A percentile compares a stretch with the other conserved stretches of the same genome.
Conservation (phyloP, 2,113 vertebrate species). For the Aramus guarauna region DNA sequence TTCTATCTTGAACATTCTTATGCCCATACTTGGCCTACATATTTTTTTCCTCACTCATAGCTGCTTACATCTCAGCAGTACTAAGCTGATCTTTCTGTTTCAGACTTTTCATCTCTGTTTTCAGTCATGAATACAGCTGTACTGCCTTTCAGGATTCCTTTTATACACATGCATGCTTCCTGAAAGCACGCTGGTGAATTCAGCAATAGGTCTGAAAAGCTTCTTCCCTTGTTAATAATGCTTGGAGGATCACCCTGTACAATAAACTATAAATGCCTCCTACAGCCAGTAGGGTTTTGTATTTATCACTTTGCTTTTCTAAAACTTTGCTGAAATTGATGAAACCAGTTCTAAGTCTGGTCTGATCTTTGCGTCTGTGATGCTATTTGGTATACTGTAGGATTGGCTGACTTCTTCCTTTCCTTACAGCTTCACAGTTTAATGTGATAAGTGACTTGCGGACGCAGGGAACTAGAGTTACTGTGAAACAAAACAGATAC, state of each 20-base stretch:
- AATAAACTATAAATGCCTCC: background rate
- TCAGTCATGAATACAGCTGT: background rate
- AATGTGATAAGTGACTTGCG: background rate
- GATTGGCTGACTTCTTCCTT: background rate
- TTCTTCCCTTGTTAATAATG: fast-evolving
- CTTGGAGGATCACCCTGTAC: background rate
- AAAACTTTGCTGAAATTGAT: background rate
- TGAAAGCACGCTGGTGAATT: background rate
- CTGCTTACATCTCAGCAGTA: background rate
- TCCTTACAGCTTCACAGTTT: background rate
- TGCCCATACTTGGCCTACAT: background rate
- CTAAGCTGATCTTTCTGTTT: background rate
- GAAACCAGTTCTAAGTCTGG: background rate
- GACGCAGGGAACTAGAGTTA: background rate
- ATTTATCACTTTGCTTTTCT: background rate
- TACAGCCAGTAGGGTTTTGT: background rate
- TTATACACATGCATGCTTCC: background rate
- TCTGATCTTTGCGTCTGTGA: background rate
- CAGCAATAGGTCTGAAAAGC: background rate
- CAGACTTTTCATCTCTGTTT: background rate
- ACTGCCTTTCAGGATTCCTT: background rate
- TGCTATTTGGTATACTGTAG: background rate
- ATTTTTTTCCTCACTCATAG: background rate
- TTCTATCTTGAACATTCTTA: background rate
- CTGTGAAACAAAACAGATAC: background rate